phyloP scores from a whole-genome alignment of 2,888 invertebrate genomes.

The Lottia gigantea region DNA sequence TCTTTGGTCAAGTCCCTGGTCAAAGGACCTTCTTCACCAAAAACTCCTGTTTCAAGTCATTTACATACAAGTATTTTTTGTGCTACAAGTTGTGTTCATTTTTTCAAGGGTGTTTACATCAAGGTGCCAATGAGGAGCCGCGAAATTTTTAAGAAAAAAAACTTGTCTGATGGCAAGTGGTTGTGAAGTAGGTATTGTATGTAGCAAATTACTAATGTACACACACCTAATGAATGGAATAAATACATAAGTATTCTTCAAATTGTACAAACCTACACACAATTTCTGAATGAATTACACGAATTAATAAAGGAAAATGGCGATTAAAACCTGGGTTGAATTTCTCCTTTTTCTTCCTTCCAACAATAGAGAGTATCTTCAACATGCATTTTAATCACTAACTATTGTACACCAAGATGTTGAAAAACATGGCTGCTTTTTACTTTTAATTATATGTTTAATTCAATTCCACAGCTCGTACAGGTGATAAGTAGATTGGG shows the following conservation, averaged over 20 bases:
- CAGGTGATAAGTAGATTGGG: no score
- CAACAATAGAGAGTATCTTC: not conserved
- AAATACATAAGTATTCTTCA: not conserved
- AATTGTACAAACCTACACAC: not conserved
- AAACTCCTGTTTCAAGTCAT: constrained; percentile 10
- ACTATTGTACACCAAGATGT: not conserved
- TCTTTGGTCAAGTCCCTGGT: constrained; percentile 1
- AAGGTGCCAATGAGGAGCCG: constrained; percentile 9
- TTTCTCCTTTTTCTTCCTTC: not conserved
- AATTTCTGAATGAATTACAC: not conserved
- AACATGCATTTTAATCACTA: constrained; percentile 6
- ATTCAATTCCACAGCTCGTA: no score
- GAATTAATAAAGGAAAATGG: not conserved
- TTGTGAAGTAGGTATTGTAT: not conserved
- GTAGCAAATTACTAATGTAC: constrained; percentile 5
- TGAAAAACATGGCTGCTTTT: no score
- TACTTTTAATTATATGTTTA: no score
- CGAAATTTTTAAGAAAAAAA: not conserved
- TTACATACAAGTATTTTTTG: constrained; percentile 7
- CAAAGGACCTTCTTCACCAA: constrained; percentile 3
- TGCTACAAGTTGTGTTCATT: not conserved
- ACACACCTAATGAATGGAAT: constrained; percentile 4
- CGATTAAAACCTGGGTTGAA: constrained; percentile 2
- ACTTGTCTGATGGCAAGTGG: constrained; percentile 7
- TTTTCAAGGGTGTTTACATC: constrained; percentile 5